phyloP scores from a whole-genome alignment of 2,888 invertebrate species.

The Halictus quadricinctus region DNA sequence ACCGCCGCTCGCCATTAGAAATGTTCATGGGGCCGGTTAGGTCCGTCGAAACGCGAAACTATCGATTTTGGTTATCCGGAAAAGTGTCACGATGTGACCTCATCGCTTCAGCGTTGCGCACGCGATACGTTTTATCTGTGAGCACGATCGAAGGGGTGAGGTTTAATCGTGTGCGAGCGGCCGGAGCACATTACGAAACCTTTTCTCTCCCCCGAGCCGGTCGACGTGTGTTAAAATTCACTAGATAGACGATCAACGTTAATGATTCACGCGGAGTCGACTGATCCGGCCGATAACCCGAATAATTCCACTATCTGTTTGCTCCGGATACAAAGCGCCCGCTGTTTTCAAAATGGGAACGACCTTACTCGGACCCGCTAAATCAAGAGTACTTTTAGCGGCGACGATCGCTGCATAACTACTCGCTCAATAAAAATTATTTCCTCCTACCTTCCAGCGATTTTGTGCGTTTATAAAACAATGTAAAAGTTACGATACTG shows the following conservation, averaged over 20 bases:
- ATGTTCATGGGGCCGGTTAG: neutral
- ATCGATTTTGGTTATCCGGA: conserved; percentile 59
- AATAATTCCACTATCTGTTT: conserved; percentile 8
- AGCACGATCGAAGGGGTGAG: conserved; percentile 43
- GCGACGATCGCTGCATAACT: neutral
- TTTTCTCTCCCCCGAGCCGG: conserved; percentile 29
- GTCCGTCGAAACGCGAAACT: conserved; percentile 6
- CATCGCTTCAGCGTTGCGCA: conserved; percentile 50
- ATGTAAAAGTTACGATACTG: too few species aligned
- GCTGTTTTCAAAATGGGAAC: neutral
- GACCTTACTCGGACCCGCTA: neutral
- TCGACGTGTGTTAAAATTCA: conserved; percentile 64
- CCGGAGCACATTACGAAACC: conserved; percentile 60
- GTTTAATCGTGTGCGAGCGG: conserved; percentile 54
- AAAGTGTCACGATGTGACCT: conserved; percentile 60
- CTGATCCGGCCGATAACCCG: conserved; percentile 50
- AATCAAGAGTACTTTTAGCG: neutral
- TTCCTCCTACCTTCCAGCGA: too few species aligned
- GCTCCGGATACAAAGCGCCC: neutral
- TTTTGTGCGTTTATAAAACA: too few species aligned
- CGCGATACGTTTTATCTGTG: conserved; percentile 48
- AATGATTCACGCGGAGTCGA: conserved; percentile 63
- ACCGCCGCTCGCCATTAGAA: neutral
- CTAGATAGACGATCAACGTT: conserved; percentile 69
- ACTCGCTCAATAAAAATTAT: too few species aligned